Base-by-base conservation (phyloP, 2,113 vertebrate species). In the Otis tarda region DNA sequence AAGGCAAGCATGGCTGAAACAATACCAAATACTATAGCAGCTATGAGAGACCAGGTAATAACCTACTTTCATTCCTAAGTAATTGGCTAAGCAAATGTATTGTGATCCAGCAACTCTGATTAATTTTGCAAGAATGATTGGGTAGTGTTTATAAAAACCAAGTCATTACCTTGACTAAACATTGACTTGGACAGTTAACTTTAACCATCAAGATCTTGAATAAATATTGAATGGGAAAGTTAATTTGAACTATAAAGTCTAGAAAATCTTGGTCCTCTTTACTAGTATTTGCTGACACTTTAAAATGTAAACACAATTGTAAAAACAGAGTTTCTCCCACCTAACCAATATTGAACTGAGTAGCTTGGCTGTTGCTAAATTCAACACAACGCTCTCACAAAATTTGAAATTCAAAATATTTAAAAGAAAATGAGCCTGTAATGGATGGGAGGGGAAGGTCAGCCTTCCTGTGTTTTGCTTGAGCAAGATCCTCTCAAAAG, bases 181-280 rank as follows among this genome's bases (percentile, higher is more conserved):
- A 95, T 87, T 96, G 95, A 93, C 92, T 96, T 87, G 89, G 86
- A 93, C 83, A 83, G 90, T 93, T 96, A 96, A 89, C 91, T 94
- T 95, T 87, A 91, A 92, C 83, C 89, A 95, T 73, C 69, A 71
- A 91, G 89, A 93, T 79, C 89, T 65, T 95, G 87, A 87, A 83
- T 92, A 96, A 97, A 96, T 97, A 96, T 94, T 95, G 95, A 95
- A 92, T 79, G 45, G 69, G 73, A 93, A 97, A 96, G 92, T 94
- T 95, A 92, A 96, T 93, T 93, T 94, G 89, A 96, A 91, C 65
- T 84, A 53, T 14, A 65, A 73, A 76, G 68, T 75, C 90, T 65
- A 87, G 71, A 82, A 95, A 92, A 92, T 59, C 91, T 9, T 92
- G 65, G 70, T 93, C 63, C 68, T 74, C 68, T 85, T 90, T 63